Evolutionary conservation across 2,113 vertebrate genomes (phyloP), one percentile per base, ranked within the genome.

Genomic region (Hippotragus niger): DNA sequence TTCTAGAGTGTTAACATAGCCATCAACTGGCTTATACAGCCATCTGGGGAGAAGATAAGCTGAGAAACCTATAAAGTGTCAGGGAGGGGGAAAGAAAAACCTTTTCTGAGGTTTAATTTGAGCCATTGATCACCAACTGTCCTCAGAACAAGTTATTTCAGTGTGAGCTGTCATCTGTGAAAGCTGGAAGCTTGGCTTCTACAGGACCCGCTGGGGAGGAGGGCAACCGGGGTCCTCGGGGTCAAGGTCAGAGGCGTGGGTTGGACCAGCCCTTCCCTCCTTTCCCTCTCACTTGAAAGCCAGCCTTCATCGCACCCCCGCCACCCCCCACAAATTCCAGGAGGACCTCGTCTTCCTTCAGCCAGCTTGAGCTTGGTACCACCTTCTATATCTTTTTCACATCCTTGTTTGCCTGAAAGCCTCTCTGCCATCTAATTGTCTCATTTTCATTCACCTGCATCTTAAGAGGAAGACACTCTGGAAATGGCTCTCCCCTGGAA

Each of bases 91-190:
- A 74, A 60, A 88, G 74, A 71, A 88, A 88, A 89, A 82, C 23
- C 52, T 89, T 87, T 93, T 57, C 60, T 67, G 90, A 82, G 87
- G 45, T 94, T 97, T 97, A 94, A 96, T 98, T 87, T 94, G 94
- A 90, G 60, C 33, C 90, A 95, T 47, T 88, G 95, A 96, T 97
- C 92, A 97, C 91, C 87, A 91, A 7, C 91, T 94, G 57, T 16
- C 71, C 23, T 45, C 2, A 4, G 86, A 97, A 92, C 88, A 94
- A 94, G 83, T 94, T 89, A 71, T 84, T 88, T 95, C 57, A 29
- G 78, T 60, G 88, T 91, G 62, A 95, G 60, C 47, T 57, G 53
- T 94, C 87, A 81, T 60, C 95, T 97, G 78, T 82, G 82, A 97
- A 92, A 83, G 67, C 55, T 43, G 33, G 45, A 23, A 10, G 33